Evolutionary conservation across 2,113 vertebrate genomes (phyloP).

Genomic region (Thamnaconus septentrionalis): DNA sequence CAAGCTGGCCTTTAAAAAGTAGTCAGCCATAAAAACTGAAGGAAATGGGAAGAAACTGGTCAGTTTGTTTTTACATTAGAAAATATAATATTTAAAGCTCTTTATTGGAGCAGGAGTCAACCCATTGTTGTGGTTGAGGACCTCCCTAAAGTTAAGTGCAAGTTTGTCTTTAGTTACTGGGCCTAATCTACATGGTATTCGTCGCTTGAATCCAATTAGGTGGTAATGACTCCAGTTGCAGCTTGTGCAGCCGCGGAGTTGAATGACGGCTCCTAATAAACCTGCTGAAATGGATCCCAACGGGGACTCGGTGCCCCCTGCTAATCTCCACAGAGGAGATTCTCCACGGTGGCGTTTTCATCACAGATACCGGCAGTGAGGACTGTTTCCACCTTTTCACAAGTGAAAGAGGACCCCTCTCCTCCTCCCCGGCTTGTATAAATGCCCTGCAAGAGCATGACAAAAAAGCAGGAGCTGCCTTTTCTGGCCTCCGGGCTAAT

Average conservation of each 20-base stretch:
- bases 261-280: conserved; percentile 55
- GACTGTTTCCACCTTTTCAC: conserved; percentile 33
- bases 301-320: conserved; percentile 30
- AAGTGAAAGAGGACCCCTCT: conserved; percentile 48
- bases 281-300: conserved; percentile 56
- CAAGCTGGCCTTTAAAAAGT: too few relatives aligned
- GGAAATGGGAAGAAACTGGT: too few relatives aligned
- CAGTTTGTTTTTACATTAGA: too few relatives aligned
- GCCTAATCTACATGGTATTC: conserved; percentile 31
- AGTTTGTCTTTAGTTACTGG: conserved; percentile 28
- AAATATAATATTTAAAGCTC: too few relatives aligned
- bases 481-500: conserved; percentile 33
- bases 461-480: conserved; percentile 15
- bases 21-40: too few relatives aligned
- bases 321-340: conserved; percentile 51
- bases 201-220: conserved; percentile 37
- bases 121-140: neutral
- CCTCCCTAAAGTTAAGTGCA: conserved; percentile 8
- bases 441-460: conserved; percentile 39
- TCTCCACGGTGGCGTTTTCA: conserved; percentile 42
- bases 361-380: conserved; percentile 52
- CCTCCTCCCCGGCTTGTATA: conserved; percentile 28
- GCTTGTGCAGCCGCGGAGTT: conserved; percentile 24
- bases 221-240: conserved; percentile 30
- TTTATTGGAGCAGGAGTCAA: neutral